Evolutionary conservation across 2,888 invertebrate genomes (phyloP).

Genomic region (Platycnemis pennipes): DNA sequence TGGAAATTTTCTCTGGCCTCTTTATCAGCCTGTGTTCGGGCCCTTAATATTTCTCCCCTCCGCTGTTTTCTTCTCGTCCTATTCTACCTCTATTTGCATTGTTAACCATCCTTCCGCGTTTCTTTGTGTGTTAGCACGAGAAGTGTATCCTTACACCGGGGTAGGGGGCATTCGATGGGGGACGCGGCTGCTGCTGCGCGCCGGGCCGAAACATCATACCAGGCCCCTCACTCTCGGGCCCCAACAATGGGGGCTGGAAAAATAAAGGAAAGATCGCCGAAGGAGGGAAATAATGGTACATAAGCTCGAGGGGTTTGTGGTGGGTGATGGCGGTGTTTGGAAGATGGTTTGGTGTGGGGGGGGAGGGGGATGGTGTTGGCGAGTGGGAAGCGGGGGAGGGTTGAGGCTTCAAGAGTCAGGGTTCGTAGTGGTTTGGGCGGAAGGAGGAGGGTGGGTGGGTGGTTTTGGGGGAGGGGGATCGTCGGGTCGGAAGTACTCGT

Average conservation of each 20-base stretch:
- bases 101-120: conserved; percentile 68
- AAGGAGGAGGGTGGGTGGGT: neutral
- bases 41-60: neutral
- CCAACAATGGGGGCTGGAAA: conserved; percentile 48
- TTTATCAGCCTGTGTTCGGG: conserved; percentile 29
- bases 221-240: neutral
- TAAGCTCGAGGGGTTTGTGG: conserved; percentile 42
- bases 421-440: neutral
- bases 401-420: conserved; percentile 1
- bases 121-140: conserved; percentile 66
- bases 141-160: conserved; percentile 47
- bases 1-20: neutral
- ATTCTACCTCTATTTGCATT: conserved; percentile 65
- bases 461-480: neutral
- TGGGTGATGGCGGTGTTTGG: conserved; percentile 32
- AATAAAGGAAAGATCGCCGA: conserved; percentile 59
- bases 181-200: neutral
- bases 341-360: neutral
- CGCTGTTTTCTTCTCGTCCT: neutral
- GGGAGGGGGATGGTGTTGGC: too few relatives aligned
- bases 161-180: conserved; percentile 9
- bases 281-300: conserved; percentile 68
- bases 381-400: neutral
- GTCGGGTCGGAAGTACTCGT: conserved; percentile 15
- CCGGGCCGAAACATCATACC: neutral